These are phyloP conservation scores for Meteorus colon DNA, from an alignment of 2,888 invertebrate genomes.

Conservation along the genomic window DNA sequence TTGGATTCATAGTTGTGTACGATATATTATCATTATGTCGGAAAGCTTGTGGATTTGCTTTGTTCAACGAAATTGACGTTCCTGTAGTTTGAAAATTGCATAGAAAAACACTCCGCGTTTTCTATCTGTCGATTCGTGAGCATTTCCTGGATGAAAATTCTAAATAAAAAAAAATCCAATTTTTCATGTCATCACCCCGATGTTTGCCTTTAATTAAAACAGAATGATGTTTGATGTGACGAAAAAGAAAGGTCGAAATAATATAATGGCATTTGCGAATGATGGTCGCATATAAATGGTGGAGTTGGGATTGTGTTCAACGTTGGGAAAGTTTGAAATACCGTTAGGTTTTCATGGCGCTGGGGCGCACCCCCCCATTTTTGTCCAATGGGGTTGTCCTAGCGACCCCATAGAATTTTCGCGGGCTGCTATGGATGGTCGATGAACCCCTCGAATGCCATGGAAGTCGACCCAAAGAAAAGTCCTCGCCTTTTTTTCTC, in stretches of 20 bases:
- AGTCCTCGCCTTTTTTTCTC: slow-evolving; percentile 42
- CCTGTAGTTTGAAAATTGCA: too few species aligned
- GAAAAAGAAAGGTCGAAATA: not conserved
- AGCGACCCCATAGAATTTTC: slow-evolving; percentile 54
- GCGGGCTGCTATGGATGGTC: slow-evolving; percentile 51
- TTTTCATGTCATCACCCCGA: not conserved
- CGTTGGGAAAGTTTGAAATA: slow-evolving; percentile 46
- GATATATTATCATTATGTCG: too few species aligned
- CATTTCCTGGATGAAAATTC: too few species aligned
- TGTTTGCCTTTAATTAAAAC: not conserved
- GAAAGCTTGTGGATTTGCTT: too few species aligned
- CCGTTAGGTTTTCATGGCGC: slow-evolving; percentile 52
- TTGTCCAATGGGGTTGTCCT: slow-evolving; percentile 47
- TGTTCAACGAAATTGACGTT: too few species aligned
- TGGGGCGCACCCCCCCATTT: slow-evolving; percentile 49
- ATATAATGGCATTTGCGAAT: not conserved
- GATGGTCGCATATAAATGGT: not conserved
- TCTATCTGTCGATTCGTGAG: too few species aligned
- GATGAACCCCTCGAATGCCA: slow-evolving; percentile 53
- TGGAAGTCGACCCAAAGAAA: slow-evolving; percentile 46
- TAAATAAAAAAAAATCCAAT: not conserved
- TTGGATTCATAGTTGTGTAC: too few species aligned
- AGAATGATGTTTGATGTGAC: not conserved
- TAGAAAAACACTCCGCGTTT: too few species aligned
- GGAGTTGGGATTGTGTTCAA: slow-evolving; percentile 8